These are phyloP conservation scores for Drosophila setosimentum DNA, from an alignment of 2,888 invertebrate genomes.

Conservation along the genomic window DNA sequence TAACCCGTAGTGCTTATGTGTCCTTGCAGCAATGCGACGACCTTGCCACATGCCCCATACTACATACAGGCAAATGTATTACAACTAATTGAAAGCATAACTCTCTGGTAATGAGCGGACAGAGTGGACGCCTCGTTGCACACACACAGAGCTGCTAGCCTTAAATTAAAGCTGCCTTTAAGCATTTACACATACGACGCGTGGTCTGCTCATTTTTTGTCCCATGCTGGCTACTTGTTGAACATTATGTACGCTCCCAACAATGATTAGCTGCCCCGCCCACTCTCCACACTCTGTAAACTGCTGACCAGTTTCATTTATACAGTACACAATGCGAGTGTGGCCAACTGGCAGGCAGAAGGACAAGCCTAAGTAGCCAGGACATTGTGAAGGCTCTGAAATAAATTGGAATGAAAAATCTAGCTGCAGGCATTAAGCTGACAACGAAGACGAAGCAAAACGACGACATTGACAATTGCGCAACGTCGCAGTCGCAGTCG, in stretches of 20 bases:
- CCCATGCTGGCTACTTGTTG: conserved; percentile 62
- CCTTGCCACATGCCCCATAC: conserved; percentile 27
- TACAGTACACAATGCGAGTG: conserved; percentile 39
- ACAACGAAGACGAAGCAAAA: conserved; percentile 56
- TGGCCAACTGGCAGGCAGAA: conserved; percentile 21
- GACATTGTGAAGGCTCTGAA: conserved; percentile 37
- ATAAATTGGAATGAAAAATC: conserved; percentile 61
- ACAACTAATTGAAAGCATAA: conserved; percentile 76
- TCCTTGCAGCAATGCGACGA: conserved; percentile 34
- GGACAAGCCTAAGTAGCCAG: conserved; percentile 59
- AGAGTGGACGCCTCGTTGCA: conserved; percentile 45
- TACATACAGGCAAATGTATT: conserved; percentile 53
- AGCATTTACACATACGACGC: conserved; percentile 56
- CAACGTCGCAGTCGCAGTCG: conserved; percentile 23
- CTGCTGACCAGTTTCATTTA: conserved; percentile 62
- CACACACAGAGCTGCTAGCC: conserved; percentile 24
- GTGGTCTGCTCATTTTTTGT: conserved; percentile 16
- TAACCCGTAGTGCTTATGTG: conserved; percentile 21
- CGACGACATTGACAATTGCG: conserved; percentile 53
- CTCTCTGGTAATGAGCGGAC: conserved; percentile 67
- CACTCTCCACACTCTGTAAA: conserved; percentile 19
- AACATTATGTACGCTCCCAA: conserved; percentile 31
- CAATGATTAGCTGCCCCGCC: conserved; percentile 35
- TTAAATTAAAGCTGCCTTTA: conserved; percentile 43
- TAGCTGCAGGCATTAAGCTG: conserved; percentile 65